These are phyloP conservation scores for Patiria pectinifera DNA, from an alignment of 53 echinoderm and acorn worm genomes.

Conservation along the genomic window DNA sequence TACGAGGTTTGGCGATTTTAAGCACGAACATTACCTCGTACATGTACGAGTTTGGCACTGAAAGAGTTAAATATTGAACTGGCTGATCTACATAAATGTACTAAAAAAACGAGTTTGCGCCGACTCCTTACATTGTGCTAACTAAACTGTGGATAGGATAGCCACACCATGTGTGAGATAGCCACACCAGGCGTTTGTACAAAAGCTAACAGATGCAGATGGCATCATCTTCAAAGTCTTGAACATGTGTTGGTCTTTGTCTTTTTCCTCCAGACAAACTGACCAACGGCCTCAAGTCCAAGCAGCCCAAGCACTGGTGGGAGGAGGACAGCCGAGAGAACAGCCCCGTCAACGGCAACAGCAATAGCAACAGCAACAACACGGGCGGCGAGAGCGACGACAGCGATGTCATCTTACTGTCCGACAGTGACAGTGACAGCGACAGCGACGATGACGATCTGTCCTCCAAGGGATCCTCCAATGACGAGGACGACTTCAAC, in stretches of 20 bases:
- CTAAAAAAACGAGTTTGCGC: too few species aligned
- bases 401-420: slow-evolving; percentile 44
- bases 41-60: too few species aligned
- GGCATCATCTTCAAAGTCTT: not conserved
- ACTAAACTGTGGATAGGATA: too few species aligned
- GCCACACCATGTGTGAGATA: too few species aligned
- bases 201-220: too few species aligned
- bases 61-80: too few species aligned
- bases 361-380: slow-evolving; percentile 36
- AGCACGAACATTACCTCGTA: too few species aligned
- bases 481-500: slow-evolving; percentile 90
- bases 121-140: too few species aligned
- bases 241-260: not conserved
- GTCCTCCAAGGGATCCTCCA: slow-evolving; percentile 64
- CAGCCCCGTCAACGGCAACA: slow-evolving; percentile 57
- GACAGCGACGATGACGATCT: slow-evolving; percentile 58
- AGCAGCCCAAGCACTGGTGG: slow-evolving; percentile 73
- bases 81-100: too few species aligned
- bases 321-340: slow-evolving; percentile 68
- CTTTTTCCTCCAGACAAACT: slow-evolving; percentile 22
- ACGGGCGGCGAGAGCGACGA: slow-evolving; percentile 68
- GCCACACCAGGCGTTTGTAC: too few species aligned
- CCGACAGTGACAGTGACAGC: slow-evolving; percentile 63
- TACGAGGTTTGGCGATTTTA: too few species aligned
- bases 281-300: slow-evolving; percentile 34